Evolutionary conservation across 30 jellyfish, hydroid and myxozoan species (phyloP).

Genomic region (Aurelia aurita): DNA sequence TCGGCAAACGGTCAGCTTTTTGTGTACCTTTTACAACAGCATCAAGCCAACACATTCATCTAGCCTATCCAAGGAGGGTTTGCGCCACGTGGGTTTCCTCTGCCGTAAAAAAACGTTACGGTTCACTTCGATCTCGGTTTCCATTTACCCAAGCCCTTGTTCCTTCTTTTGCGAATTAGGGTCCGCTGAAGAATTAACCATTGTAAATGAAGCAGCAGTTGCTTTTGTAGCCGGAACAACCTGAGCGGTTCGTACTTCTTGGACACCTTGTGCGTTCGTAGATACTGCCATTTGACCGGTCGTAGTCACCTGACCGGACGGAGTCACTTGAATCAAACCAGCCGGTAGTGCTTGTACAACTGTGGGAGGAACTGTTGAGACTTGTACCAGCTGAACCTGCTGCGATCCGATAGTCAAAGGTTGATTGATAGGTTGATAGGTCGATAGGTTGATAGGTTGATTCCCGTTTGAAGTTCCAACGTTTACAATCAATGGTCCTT

Average conservation of each 20-base stretch:
- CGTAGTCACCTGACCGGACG: conserved; percentile 72
- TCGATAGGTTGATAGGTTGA: too few species aligned
- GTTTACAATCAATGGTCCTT: conserved; percentile 72
- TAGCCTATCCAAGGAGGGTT: too few species aligned
- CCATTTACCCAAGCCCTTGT: conserved; percentile 15
- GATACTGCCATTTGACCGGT: conserved; percentile 46
- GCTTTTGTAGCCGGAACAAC: conserved; percentile 14
- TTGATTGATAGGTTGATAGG: too few species aligned
- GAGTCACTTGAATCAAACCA: conserved; percentile 83
- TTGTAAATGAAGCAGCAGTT: conserved; percentile 10
- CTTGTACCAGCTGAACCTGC: conserved; percentile 85
- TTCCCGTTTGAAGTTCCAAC: conserved; percentile 61
- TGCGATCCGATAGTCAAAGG: conserved; percentile 62
- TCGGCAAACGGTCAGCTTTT: too few species aligned
- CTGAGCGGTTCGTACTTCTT: background rate
- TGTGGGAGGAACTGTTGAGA: conserved; percentile 66
- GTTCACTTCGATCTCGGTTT: too few species aligned
- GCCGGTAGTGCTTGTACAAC: conserved; percentile 85
- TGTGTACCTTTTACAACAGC: too few species aligned
- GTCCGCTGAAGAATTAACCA: conserved; percentile 23
- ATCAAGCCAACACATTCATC: too few species aligned
- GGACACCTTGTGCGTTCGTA: conserved; percentile 10
- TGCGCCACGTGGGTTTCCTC: too few species aligned
- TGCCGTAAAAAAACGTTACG: too few species aligned
- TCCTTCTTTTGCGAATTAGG: conserved; percentile 9